Conservation (phyloP, 2,113 vertebrate species). For the Eulemur macaco region DNA sequence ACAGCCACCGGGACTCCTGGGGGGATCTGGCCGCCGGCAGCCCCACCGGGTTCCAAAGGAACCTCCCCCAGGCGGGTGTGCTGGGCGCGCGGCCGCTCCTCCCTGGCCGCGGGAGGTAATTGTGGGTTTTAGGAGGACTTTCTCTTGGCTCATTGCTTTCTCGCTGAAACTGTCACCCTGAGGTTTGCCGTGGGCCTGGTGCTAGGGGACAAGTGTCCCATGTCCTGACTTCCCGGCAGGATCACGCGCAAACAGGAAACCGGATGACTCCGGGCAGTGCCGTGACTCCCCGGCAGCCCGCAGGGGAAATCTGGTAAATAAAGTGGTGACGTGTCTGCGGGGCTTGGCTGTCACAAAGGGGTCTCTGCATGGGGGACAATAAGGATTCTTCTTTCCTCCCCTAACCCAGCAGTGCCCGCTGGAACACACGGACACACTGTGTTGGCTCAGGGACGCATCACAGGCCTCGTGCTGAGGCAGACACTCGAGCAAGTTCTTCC, state of each 20-base stretch:
- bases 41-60: too few relatives aligned
- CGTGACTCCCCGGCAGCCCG: neutral
- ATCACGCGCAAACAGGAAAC: neutral
- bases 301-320: neutral
- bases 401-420: neutral
- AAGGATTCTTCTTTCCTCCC: neutral
- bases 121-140: neutral
- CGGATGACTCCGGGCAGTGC: neutral
- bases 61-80: neutral
- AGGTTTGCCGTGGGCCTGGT: neutral
- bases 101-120: neutral
- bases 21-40: neutral
- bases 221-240: neutral
- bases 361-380: neutral
- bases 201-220: neutral
- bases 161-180: neutral
- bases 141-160: too few relatives aligned
- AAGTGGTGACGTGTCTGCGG: neutral
- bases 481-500: neutral
- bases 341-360: neutral
- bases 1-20: neutral
- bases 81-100: neutral
- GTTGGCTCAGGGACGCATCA: neutral
- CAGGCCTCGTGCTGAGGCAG: constrained; percentile 34
- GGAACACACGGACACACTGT: constrained; percentile 44